These are phyloP conservation scores for Antechinus stuartii DNA, from an alignment of 2,113 vertebrate species.

Conservation along the genomic window DNA sequence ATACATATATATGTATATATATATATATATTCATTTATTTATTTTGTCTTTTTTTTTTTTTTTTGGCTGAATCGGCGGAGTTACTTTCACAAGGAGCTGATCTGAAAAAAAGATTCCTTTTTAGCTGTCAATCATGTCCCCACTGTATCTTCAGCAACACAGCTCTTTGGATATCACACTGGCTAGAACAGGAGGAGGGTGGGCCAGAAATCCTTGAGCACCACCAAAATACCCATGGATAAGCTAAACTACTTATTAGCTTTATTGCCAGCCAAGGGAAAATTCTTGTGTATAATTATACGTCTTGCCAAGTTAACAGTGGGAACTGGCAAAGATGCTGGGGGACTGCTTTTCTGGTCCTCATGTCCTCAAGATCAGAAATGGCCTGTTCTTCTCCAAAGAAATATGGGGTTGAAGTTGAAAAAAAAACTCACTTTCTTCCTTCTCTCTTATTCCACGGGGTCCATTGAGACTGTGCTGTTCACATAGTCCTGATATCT, in stretches of 20 bases:
- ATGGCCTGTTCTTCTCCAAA: slow-evolving; percentile 51
- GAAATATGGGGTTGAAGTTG: neutral
- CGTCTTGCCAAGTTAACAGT: slow-evolving; percentile 47
- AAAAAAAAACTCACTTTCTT: slow-evolving; percentile 26
- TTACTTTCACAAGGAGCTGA: neutral
- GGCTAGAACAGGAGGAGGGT: slow-evolving; percentile 16
- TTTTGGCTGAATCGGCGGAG: slow-evolving; percentile 17
- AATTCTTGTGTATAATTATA: slow-evolving; percentile 59
- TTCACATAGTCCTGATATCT: neutral
- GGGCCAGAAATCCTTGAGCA: slow-evolving; percentile 27
- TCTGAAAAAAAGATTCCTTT: slow-evolving; percentile 19
- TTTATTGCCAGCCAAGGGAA: slow-evolving; percentile 69
- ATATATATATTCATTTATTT: neutral
- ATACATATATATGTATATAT: no score
- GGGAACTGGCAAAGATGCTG: slow-evolving; percentile 24
- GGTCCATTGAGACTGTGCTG: neutral
- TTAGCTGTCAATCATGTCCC: slow-evolving; percentile 23
- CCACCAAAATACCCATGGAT: slow-evolving; percentile 47
- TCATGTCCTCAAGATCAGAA: slow-evolving; percentile 61
- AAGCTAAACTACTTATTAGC: slow-evolving; percentile 67
- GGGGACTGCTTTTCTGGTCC: slow-evolving; percentile 53
- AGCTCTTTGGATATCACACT: slow-evolving; percentile 8
- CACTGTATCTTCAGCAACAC: neutral
- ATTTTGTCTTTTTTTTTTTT: neutral
- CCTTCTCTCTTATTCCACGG: neutral